A percentile compares a stretch with the other conserved stretches of the same genome.
These are phyloP conservation scores for Oligia latruncula DNA, from an alignment of 2,888 invertebrate species.

Conservation along the genomic window DNA sequence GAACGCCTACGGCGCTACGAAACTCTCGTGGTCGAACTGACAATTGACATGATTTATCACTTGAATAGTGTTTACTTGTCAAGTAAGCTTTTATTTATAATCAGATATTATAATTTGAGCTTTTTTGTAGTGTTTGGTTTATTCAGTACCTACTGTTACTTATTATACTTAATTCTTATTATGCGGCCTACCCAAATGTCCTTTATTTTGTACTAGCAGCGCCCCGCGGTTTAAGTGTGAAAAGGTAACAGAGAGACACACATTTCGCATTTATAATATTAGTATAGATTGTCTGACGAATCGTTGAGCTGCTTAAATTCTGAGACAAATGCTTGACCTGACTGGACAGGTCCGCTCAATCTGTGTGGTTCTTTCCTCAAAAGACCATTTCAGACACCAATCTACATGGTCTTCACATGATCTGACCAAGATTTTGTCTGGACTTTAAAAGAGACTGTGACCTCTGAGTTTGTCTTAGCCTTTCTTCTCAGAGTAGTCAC, in stretches of 20 bases:
- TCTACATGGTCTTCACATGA: not conserved
- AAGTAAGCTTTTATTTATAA: no score
- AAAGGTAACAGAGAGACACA: no score
- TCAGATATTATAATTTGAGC: no score
- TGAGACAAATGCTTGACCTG: no score
- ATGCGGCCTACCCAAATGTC: not conserved
- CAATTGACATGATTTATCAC: not conserved
- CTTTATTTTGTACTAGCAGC: not conserved
- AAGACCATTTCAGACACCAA: not conserved
- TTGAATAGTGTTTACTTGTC: not conserved
- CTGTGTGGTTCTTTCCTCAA: no score
- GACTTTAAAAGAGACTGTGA: no score
- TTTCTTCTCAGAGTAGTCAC: no score
- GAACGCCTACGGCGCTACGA: conserved; percentile 7
- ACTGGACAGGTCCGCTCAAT: no score
- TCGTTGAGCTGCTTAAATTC: not conserved
- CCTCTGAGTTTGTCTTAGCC: no score
- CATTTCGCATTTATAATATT: no score
- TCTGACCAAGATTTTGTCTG: not conserved
- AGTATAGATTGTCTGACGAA: not conserved
- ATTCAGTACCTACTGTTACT: not conserved
- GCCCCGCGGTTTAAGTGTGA: no score
- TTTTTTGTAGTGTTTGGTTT: not conserved
- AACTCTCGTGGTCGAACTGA: not conserved
- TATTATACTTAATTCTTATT: not conserved